Base-by-base conservation (phyloP, 2,888 invertebrate genomes). In the Calephelis perditalis region DNA sequence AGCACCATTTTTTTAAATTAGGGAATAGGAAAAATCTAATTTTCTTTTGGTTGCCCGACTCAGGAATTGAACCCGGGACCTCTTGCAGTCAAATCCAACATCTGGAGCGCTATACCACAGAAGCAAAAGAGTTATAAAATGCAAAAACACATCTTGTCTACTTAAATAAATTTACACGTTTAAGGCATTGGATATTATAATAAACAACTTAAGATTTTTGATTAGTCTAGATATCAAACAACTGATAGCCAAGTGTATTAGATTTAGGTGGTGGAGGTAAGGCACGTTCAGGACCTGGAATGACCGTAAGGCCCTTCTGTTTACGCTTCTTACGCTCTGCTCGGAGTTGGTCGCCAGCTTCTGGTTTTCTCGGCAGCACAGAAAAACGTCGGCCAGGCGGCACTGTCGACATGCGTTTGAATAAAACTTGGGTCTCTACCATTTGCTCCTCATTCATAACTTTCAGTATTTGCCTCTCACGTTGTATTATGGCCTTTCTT, bases 381-480 rank as follows among this genome's bases (percentile, higher is more conserved):
- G 83, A 79, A 72, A 85, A 87, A 37, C 84, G 78, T 10, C 87
- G 76, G 2, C 86, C 89, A 0, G 70, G 57, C 0, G 87, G 90
- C 47, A 88, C 82, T 0, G 77, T 81, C 11, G 88, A 82, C 79
- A 87, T 86, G 45, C 85, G 78, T 70, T 88, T 88, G 68, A 86
- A 89, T 64, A 87, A 63, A 45, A 88, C 85, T 66, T 75, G 71
- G 7, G 82, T 79, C 60, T 86, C 86, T 49, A 84, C 75, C 10
- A 75, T 77, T 67, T 80, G 76, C 10, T 68, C 71, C 9, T 78
- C 82, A 54, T 84, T 81, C 83, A 85, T 81, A n/a, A 83, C 81
- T 11, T 65, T 69, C 52, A 82, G 63, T 58, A 85, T 82, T 70
- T 84, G 81, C 45, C 71, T 76, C 68, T 87, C 84, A 5, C 86